Conservation (phyloP, 2,797 vertebrate genomes). For the Limosa lapponica region DNA sequence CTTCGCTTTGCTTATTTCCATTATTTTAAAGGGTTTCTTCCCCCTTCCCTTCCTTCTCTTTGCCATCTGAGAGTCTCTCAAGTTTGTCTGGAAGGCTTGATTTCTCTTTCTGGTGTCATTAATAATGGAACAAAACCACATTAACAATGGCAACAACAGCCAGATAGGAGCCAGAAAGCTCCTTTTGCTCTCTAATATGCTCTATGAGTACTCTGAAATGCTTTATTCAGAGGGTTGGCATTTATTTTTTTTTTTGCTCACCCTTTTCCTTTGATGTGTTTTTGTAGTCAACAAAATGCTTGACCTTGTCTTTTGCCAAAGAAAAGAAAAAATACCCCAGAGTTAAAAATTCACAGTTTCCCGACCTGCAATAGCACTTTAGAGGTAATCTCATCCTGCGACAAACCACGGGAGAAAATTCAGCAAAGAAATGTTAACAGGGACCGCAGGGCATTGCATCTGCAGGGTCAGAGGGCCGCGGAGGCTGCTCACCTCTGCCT, state of each 20-base stretch:
- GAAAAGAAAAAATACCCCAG: neutral
- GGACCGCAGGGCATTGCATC: neutral
- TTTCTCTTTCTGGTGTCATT: constrained; percentile 58
- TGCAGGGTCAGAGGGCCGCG: neutral
- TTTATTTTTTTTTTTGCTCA: neutral
- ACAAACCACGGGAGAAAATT: neutral
- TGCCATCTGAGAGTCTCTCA: neutral
- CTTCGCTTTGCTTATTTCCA: neutral
- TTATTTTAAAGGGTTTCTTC: neutral
- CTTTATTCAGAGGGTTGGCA: neutral
- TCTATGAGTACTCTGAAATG: neutral
- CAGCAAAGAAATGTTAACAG: neutral
- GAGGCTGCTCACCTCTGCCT: constrained; percentile 42
- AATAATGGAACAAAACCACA: constrained; percentile 69
- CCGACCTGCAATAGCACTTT: neutral
- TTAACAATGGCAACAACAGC: constrained; percentile 34
- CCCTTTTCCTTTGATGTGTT: neutral
- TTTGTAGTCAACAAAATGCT: neutral
- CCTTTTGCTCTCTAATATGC: neutral
- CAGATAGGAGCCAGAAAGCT: constrained; percentile 57
- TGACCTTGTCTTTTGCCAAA: neutral
- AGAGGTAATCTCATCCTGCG: neutral
- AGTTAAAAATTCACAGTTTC: neutral
- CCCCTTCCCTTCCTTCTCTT: neutral
- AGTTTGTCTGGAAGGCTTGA: constrained; percentile 1